These are phyloP conservation scores for Halesus radiatus DNA, from an alignment of 1,140 invertebrate genomes.

Conservation along the genomic window DNA sequence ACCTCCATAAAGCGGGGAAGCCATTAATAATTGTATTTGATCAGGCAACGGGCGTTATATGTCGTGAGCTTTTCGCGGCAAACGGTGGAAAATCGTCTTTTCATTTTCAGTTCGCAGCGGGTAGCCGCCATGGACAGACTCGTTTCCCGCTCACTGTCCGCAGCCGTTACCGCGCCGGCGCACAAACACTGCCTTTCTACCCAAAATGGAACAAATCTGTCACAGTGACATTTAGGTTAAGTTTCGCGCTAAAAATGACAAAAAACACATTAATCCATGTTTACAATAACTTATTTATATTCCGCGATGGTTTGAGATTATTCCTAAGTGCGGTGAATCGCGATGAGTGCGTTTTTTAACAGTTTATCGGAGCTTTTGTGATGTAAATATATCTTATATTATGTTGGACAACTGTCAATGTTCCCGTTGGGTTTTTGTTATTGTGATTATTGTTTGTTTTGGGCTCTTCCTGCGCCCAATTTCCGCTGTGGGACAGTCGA, in stretches of 20 bases:
- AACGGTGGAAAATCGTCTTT: not conserved
- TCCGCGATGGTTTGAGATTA: not conserved
- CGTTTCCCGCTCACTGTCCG: not conserved
- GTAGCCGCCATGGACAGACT: not conserved
- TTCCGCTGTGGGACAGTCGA: slow-evolving; percentile 4
- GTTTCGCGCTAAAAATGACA: not conserved
- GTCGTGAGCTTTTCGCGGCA: slow-evolving; percentile 23
- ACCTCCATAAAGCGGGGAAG: too few species aligned
- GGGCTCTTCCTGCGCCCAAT: slow-evolving; percentile 13
- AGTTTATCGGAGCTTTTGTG: slow-evolving; percentile 23
- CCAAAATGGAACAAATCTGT: slow-evolving; percentile 26
- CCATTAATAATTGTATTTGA: too few species aligned
- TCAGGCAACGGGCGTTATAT: too few species aligned
- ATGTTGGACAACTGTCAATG: slow-evolving; percentile 34
- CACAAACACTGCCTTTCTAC: not conserved
- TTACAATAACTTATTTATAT: not conserved
- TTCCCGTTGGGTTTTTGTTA: slow-evolving; percentile 18
- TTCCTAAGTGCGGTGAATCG: not conserved
- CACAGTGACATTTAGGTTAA: slow-evolving; percentile 39
- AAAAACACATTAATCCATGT: not conserved
- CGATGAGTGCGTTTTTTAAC: not conserved
- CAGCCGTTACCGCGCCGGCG: slow-evolving; percentile 6
- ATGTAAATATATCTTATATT: slow-evolving; percentile 38
- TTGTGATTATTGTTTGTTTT: slow-evolving; percentile 33
- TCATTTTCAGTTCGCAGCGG: slow-evolving; percentile 7